Base-by-base conservation (phyloP, 2,797 vertebrate species). In the Peromyscus attwateri region DNA sequence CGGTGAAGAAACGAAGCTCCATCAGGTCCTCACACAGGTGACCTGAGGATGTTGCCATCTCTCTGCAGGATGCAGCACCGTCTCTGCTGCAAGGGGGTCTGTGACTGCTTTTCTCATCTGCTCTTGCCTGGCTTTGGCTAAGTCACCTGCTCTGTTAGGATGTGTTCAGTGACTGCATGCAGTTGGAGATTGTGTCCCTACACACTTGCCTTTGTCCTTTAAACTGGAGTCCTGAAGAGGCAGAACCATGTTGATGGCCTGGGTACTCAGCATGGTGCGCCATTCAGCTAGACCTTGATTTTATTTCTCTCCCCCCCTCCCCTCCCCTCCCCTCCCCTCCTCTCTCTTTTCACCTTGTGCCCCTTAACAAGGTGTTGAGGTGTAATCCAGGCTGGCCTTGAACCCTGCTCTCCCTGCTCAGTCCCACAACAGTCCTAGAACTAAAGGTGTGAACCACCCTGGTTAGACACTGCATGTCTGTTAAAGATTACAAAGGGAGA, bases 101-200 rank as follows among this genome's bases (percentile, higher is more conserved):
- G 46, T 82, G 52, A 75, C 66, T 81, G 60, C 37, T 79, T 92
- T 92, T 71, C 90, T 85, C 68, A 49, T 29, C 92, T 96, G 64
- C 87, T 82, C 57, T 80, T 76, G 43, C n/a, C 73, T 87, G 73
- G 66, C 31, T 85, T 96, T 93, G 79, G 55, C 70, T 84, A 94
- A 46, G 31, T 68, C 52, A 88, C n/a, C 21, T 92, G 87, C 89
- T 87, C 40, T 27, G 52, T 87, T 71, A 95, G 82, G 82, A 40
- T 76, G 34, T 79, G 60, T 93, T 88, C 19, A 0, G 17, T 13
- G 31, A 76, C 16, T 27, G 57, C 64, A 37, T n/a, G 29, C 21
- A 40, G 87, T 95, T 87, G 83, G 70, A 90, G 76, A 92, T 76
- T 49, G 49, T 95, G 82, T 73, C 68, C 85, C 25, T 37, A 31